A percentile compares a stretch with the other conserved stretches of the same genome.
These are phyloP conservation scores for Trichopoda pennipes DNA, from an alignment of 2,888 invertebrate genomes.

Conservation along the genomic window DNA sequence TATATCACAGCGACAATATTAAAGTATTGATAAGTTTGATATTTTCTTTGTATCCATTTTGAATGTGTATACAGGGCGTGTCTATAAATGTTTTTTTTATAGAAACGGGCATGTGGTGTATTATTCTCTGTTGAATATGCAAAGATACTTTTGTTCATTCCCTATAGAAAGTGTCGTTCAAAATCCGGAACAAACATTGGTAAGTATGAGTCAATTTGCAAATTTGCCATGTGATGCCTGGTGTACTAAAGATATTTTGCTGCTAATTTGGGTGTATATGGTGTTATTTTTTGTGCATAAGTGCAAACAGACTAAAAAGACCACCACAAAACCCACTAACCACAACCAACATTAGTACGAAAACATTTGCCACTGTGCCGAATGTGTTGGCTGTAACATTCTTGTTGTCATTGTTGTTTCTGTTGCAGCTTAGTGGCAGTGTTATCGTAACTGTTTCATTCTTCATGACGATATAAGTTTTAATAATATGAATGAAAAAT, in stretches of 20 bases:
- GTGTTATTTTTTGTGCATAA: conserved; percentile 3
- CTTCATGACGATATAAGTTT: conserved; percentile 56
- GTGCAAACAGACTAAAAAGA: conserved; percentile 7
- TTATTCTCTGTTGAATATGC: conserved; percentile 32
- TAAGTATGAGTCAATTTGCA: neutral
- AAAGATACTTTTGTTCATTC: conserved; percentile 14
- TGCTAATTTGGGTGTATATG: conserved; percentile 55
- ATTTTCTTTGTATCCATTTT: neutral
- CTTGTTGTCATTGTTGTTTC: conserved; percentile 21
- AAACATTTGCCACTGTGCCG: conserved; percentile 28
- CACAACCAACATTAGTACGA: conserved; percentile 30
- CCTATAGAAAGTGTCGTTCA: neutral
- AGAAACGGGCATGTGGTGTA: neutral
- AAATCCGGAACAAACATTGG: neutral
- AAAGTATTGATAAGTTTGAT: conserved; percentile 10
- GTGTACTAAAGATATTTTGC: conserved; percentile 20
- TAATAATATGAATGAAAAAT: conserved; percentile 32
- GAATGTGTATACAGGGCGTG: neutral
- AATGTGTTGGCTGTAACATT: conserved; percentile 24
- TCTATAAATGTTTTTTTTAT: conserved; percentile 17
- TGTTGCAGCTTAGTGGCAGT: conserved; percentile 26
- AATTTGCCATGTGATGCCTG: conserved; percentile 21
- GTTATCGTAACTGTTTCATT: conserved; percentile 52
- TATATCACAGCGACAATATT: neutral
- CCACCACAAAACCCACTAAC: conserved; percentile 31